Evolutionary conservation across 2,113 vertebrate species (phyloP).

Genomic region (Tragelaphus buxtoni): DNA sequence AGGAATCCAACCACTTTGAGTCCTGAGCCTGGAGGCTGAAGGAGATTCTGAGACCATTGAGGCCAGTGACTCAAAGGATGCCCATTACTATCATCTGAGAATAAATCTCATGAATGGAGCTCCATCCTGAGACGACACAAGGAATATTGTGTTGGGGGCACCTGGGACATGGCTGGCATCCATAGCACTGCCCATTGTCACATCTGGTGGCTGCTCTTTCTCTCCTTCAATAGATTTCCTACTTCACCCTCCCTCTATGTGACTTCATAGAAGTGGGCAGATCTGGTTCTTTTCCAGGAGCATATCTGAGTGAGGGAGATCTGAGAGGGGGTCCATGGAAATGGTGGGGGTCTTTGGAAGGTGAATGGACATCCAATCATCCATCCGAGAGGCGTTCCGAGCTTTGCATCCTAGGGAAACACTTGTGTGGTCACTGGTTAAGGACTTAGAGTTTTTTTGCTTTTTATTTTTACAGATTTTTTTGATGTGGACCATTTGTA

Average conservation of each 20-base stretch:
- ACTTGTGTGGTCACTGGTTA: not conserved
- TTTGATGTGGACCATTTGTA: not conserved
- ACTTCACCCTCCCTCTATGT: not conserved
- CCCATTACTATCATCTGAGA: not conserved
- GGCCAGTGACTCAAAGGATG: not conserved
- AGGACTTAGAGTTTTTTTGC: not conserved
- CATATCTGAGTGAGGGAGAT: not conserved
- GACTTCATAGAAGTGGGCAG: not conserved
- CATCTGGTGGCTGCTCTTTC: not conserved
- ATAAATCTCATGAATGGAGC: not conserved
- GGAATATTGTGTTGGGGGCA: not conserved
- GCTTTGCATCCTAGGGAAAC: not conserved
- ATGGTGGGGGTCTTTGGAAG: not conserved
- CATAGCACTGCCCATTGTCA: not conserved
- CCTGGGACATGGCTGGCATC: not conserved
- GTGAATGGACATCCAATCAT: not conserved
- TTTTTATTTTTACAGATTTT: not conserved
- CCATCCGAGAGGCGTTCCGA: not conserved
- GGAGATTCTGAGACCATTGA: not conserved
- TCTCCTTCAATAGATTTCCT: not conserved
- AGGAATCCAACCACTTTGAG: not conserved
- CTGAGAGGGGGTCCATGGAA: not conserved
- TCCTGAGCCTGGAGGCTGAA: not conserved
- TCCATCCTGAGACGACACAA: not conserved
- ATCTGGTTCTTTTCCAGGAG: not conserved